A percentile compares a stretch with the other conserved stretches of the same genome.
Conservation (phyloP, 1,140 invertebrate species). For the Capitella teleta region DNA sequence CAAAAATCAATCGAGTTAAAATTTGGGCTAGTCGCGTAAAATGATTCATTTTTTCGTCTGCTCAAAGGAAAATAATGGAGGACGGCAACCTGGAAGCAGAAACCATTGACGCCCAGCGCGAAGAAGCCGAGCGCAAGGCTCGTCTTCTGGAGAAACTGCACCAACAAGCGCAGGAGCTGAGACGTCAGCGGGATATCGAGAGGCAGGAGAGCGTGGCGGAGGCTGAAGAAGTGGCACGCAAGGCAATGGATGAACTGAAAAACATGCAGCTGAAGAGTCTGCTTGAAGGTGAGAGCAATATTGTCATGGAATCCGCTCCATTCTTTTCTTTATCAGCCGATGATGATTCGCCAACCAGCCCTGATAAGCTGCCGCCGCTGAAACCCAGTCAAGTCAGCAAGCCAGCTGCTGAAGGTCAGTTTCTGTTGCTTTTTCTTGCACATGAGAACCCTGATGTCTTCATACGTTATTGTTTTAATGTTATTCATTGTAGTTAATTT, state of each 20-base stretch:
- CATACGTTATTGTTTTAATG: too few relatives aligned
- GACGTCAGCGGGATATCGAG: conserved; percentile 16
- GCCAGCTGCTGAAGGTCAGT: too few relatives aligned
- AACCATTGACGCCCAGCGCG: conserved; percentile 79
- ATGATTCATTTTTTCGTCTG: too few relatives aligned
- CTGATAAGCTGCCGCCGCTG: too few relatives aligned
- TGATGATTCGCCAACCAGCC: too few relatives aligned
- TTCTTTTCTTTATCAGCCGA: not conserved
- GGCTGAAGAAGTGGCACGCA: too few relatives aligned
- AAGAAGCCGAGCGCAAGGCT: conserved; percentile 69
- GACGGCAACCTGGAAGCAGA: conserved; percentile 82
- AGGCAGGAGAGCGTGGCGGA: too few relatives aligned
- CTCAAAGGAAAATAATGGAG: conserved; percentile 74
- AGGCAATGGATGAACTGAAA: conserved; percentile 17
- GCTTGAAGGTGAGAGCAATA: conserved; percentile 24
- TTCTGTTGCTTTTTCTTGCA: too few relatives aligned
- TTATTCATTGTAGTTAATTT: too few relatives aligned
- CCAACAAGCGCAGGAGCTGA: conserved; percentile 17
- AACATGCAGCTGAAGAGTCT: conserved; percentile 37
- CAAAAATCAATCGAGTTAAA: not conserved
- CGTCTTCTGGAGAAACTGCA: conserved; percentile 29
- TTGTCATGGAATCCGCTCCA: not conserved
- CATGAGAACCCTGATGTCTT: too few relatives aligned
- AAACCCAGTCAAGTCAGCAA: too few relatives aligned
- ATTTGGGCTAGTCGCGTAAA: not conserved